phyloP scores from a whole-genome alignment of 2,797 vertebrate species.

The Channallabes apus region DNA sequence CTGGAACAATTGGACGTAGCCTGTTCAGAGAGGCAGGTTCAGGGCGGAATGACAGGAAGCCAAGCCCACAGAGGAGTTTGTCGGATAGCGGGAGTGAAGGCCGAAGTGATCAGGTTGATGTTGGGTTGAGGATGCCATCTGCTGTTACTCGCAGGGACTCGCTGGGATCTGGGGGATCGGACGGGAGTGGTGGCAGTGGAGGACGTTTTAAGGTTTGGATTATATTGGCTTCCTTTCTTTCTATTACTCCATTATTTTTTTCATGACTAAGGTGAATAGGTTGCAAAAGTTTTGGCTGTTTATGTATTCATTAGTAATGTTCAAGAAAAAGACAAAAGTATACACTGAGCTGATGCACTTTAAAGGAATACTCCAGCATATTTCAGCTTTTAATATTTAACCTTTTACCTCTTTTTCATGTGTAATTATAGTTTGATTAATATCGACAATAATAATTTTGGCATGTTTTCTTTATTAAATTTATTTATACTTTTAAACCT shows the following conservation, averaged over 20 bases:
- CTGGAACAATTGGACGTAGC: constrained; percentile 70
- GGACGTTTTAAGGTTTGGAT: constrained; percentile 76
- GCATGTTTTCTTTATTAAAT: neutral
- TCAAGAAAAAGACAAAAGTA: neutral
- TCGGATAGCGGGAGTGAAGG: constrained; percentile 74
- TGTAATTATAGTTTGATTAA: neutral
- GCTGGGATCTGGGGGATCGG: constrained; percentile 68
- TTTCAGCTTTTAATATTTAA: neutral
- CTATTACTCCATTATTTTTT: neutral
- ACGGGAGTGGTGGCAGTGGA: constrained; percentile 71
- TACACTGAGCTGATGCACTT: neutral
- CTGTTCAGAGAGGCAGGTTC: constrained; percentile 74
- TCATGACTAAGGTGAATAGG: neutral
- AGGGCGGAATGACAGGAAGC: constrained; percentile 62
- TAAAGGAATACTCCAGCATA: neutral
- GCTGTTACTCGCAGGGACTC: constrained; percentile 65
- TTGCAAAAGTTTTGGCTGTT: neutral
- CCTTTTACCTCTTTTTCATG: neutral
- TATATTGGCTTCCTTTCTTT: neutral
- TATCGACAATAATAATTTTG: neutral
- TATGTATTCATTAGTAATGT: neutral
- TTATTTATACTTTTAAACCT: neutral
- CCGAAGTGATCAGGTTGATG: constrained; percentile 62
- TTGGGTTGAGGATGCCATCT: constrained; percentile 62
- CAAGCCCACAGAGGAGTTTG: constrained; percentile 76